phyloP scores from a whole-genome alignment of 2,797 vertebrate genomes.

The Acipenser transmontanus region DNA sequence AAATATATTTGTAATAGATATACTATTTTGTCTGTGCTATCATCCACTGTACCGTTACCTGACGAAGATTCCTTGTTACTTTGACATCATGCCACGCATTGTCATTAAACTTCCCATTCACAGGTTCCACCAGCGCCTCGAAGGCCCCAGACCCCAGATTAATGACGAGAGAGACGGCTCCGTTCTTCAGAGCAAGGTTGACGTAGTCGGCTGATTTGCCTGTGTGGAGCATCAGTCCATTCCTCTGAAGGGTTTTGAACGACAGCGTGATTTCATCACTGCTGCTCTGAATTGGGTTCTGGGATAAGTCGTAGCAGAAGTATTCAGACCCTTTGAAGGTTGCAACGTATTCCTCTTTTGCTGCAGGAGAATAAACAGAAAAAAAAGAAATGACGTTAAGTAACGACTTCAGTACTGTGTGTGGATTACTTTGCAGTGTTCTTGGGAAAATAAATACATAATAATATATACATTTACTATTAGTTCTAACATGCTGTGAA shows the following conservation, averaged over 20 bases:
- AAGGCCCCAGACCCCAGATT: constrained; percentile 98
- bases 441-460: not conserved
- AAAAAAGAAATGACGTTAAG: constrained; percentile 8
- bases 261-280: constrained; percentile 98
- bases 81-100: constrained; percentile 99
- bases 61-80: constrained; percentile 99
- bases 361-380: constrained; percentile 54
- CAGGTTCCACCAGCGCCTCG: constrained; percentile 97
- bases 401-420: not conserved
- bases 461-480: too few relatives aligned
- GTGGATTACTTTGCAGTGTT: not conserved
- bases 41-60: constrained; percentile 91
- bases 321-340: constrained; percentile 98
- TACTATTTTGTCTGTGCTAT: constrained; percentile 33
- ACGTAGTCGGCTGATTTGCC: constrained; percentile 98
- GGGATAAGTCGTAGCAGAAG: constrained; percentile 97
- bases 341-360: constrained; percentile 94
- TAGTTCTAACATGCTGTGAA: too few relatives aligned
- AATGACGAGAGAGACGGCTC: constrained; percentile 97
- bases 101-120: constrained; percentile 99
- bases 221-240: constrained; percentile 98
- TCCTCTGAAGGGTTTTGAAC: constrained; percentile 97
- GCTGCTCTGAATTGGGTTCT: constrained; percentile 97
- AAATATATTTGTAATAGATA: constrained; percentile 33
- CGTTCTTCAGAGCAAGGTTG: constrained; percentile 97